Conservation (phyloP, 2,797 vertebrate genomes). For the Mallotus villosus region DNA sequence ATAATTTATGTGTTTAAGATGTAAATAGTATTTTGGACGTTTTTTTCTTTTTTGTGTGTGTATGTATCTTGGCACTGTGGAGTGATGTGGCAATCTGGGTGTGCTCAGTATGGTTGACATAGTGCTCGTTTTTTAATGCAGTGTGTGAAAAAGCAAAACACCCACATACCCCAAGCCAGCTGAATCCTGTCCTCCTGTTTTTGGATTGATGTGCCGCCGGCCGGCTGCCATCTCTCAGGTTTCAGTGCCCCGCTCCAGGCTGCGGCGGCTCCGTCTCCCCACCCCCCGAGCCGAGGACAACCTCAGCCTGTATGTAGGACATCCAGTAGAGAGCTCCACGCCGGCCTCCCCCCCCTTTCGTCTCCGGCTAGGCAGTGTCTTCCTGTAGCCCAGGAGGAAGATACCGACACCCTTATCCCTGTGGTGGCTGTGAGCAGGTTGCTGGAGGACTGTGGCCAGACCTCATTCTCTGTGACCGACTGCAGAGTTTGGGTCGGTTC, state of each 20-base stretch:
- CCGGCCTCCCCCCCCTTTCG: neutral
- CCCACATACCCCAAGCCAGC: slow-evolving; percentile 43
- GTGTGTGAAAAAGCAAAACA: slow-evolving; percentile 41
- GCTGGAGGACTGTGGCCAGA: neutral
- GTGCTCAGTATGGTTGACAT: slow-evolving; percentile 55
- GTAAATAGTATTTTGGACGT: slow-evolving; percentile 66
- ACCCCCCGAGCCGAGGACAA: slow-evolving; percentile 42
- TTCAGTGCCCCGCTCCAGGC: slow-evolving; percentile 48
- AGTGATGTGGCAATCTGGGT: slow-evolving; percentile 45
- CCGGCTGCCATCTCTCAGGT: slow-evolving; percentile 56
- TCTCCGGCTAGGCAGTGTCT: slow-evolving; percentile 62
- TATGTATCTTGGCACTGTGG: slow-evolving; percentile 53
- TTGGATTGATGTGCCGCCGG: slow-evolving; percentile 52
- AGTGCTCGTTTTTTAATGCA: slow-evolving; percentile 62
- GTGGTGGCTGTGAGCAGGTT: slow-evolving; percentile 20
- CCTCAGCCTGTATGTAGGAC: slow-evolving; percentile 42
- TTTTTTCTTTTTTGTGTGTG: slow-evolving; percentile 26
- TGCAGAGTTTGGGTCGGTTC: neutral
- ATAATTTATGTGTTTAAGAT: slow-evolving; percentile 74
- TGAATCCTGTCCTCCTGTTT: slow-evolving; percentile 49
- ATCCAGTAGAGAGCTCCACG: slow-evolving; percentile 33
- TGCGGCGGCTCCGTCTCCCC: slow-evolving; percentile 18
- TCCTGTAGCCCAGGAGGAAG: slow-evolving; percentile 24
- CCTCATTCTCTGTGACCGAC: neutral
- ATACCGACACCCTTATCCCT: slow-evolving; percentile 36